Evolutionary conservation across 1,140 invertebrate species (phyloP), one percentile per base, ranked within the genome.

Genomic region (Lucilia sericata): DNA sequence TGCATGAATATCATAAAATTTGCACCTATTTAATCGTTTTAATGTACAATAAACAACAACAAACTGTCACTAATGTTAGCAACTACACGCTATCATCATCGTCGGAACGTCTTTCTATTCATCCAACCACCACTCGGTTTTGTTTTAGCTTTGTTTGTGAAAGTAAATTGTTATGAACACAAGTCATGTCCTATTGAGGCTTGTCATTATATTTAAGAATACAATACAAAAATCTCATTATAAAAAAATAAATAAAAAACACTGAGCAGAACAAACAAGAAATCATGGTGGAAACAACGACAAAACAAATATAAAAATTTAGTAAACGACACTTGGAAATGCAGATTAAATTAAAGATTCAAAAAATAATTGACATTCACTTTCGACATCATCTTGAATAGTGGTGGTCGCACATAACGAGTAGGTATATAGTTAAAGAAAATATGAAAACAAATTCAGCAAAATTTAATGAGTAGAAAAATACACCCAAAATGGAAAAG

Each of bases 101-200:
- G 19, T 49, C n/a, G 1, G 7, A 25, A 25, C 76, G 19, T 80
- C 76, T 80, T 36, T 19, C 19, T 75, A 17, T 75, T 80, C 36
- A 30, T 80, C n/a, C 75, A 78, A 42, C 42, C 42, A 42, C 42
- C 42, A 42, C 42, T 42, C 42, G 5, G 2, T 78, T 47, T 80
- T 80, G 47, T 49, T 80, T 17, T 17, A 60, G 14, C 14, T 65
- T n/a, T 49, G 51, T 49, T 49, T 17, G n/a, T 25, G 19, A 25
- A 80, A 51, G 47, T 25, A 80, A 80, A 21, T 80, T 80, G 76
- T 80, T 80, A 51, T 51, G 76, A 80, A 80, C 76, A 80, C 76
- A 80, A 80, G 76, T 80, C 76, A 80, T 80, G 76, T 80, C 76
- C 19, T 80, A 80, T 80, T 80, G 76, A 80, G 76, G 42, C 76